Evolutionary conservation across 2,113 vertebrate species (phyloP).

Genomic region (Callaeas wilsoni): DNA sequence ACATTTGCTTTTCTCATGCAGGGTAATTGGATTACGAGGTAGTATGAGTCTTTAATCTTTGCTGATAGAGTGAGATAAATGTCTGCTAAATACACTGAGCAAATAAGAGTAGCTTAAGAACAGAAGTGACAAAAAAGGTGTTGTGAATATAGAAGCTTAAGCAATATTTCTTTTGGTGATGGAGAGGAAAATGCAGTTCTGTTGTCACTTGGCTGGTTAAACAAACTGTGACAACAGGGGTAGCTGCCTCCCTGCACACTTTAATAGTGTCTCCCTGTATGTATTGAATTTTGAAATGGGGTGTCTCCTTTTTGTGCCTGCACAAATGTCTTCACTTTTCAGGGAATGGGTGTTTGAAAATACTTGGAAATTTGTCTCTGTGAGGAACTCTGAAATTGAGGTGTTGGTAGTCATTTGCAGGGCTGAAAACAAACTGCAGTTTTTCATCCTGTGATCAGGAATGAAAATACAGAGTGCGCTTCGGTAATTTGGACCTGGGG

Average conservation of each 20-base stretch:
- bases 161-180: neutral
- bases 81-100: conserved; percentile 41
- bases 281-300: neutral
- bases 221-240: neutral
- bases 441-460: neutral
- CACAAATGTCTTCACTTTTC: neutral
- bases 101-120: conserved; percentile 44
- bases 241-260: neutral
- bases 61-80: conserved; percentile 62
- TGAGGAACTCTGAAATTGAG: neutral
- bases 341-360: neutral
- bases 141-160: neutral
- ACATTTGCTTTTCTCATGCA: conserved; percentile 57
- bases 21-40: conserved; percentile 66
- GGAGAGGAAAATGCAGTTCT: neutral
- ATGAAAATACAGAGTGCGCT: neutral
- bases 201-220: neutral
- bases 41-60: conserved; percentile 65
- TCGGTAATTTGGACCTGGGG: neutral
- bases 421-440: neutral
- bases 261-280: neutral
- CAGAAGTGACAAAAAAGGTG: conserved; percentile 18
- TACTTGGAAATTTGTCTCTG: neutral
- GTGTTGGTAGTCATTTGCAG: neutral
- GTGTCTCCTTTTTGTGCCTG: neutral